Evolutionary conservation across 2,113 vertebrate species (phyloP).

Genomic region (Mandrillus leucophaeus): DNA sequence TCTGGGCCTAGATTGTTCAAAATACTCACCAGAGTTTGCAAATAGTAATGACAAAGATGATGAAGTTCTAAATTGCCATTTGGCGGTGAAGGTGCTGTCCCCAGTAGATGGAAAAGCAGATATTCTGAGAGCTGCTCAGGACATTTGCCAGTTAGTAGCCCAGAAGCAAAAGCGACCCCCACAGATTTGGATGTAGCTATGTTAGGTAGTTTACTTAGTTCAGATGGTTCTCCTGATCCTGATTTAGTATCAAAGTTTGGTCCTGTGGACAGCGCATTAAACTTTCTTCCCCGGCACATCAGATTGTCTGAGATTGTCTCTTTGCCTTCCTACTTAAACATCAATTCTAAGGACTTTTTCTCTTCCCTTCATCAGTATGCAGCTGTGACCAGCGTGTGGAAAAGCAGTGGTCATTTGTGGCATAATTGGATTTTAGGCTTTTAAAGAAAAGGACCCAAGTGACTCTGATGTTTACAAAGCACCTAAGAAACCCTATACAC

Average conservation of each 20-base stretch:
- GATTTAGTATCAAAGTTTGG: conserved; percentile 98
- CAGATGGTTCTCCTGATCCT: conserved; percentile 93
- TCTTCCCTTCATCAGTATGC: conserved; percentile 90
- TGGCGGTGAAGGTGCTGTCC: conserved; percentile 92
- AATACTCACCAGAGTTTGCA: conserved; percentile 87
- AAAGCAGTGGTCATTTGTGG: conserved; percentile 85
- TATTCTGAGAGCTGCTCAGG: conserved; percentile 93
- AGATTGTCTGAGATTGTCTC: conserved; percentile 96
- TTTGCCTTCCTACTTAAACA: conserved; percentile 93
- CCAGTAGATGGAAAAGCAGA: conserved; percentile 94
- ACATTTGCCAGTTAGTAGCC: conserved; percentile 94
- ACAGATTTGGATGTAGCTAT: conserved; percentile 92
- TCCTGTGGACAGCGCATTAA: conserved; percentile 93
- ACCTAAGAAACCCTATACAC: conserved; percentile 80
- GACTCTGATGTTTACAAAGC: conserved; percentile 89
- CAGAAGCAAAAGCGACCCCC: conserved; percentile 89
- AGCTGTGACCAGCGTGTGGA: conserved; percentile 94
- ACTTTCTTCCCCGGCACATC: conserved; percentile 98
- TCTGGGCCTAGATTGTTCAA: conserved; percentile 90
- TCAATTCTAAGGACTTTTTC: conserved; percentile 94
- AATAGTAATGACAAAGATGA: conserved; percentile 87
- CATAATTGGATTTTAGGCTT: conserved; percentile 68
- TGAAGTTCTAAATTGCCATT: conserved; percentile 91
- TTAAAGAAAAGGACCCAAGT: conserved; percentile 81
- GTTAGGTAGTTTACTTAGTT: conserved; percentile 91